Percentiles rank a stretch among this genome's conserved stretches.
These are phyloP conservation scores for Tiliqua scincoides DNA, from an alignment of 2,113 vertebrate species.

Conservation along the genomic window DNA sequence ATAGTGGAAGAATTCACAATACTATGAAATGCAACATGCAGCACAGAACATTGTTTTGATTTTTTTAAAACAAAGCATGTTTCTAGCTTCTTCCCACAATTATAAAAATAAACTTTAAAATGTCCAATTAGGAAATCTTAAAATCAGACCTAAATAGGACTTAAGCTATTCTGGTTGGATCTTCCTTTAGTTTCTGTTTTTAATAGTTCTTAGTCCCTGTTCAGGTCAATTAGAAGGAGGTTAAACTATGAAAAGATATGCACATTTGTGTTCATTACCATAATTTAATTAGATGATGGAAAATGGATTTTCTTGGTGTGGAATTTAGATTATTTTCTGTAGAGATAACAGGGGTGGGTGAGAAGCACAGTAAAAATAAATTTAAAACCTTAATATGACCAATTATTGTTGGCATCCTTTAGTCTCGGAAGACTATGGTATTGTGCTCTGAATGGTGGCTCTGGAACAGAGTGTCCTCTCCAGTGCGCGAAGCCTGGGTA, in stretches of 20 bases:
- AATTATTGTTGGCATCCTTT: too few relatives aligned
- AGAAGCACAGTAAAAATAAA: too few relatives aligned
- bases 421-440: too few relatives aligned
- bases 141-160: background rate
- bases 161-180: background rate
- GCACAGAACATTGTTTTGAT: too few relatives aligned
- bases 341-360: too few relatives aligned
- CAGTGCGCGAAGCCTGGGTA: too few relatives aligned
- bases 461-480: too few relatives aligned
- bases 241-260: background rate
- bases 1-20: background rate
- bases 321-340: background rate
- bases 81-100: background rate
- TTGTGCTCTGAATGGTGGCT: too few relatives aligned
- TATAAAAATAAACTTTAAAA: background rate
- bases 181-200: background rate
- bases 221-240: background rate
- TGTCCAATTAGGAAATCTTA: background rate
- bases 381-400: too few relatives aligned
- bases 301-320: background rate
- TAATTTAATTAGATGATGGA: background rate
- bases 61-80: background rate
- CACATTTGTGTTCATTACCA: background rate
- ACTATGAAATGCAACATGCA: background rate
- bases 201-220: background rate